Base-by-base conservation (phyloP, 2,888 invertebrate genomes). In the Carpatolechia fugitivella region DNA sequence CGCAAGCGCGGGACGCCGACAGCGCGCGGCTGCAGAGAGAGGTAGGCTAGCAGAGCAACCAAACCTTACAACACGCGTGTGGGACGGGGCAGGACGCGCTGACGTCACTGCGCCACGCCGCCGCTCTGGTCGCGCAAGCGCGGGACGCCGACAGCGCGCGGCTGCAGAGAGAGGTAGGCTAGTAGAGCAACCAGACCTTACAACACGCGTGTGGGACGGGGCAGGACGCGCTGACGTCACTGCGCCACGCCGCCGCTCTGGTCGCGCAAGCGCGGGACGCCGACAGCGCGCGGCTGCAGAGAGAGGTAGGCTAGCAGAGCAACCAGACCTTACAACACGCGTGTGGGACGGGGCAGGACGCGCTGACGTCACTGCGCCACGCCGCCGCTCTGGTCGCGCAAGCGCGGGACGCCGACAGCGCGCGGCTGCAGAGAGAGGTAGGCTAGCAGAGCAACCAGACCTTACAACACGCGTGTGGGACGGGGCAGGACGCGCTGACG, bases 251-350 rank as follows among this genome's bases (percentile, higher is more conserved):
- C 72, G 88, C 93, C n/a, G 91, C 91, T 1, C 76, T 93, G 1
- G 92, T 94, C 36, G 86, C 91, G 14, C 93, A 94, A 65, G 92
- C 93, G 38, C 83, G 93, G 56, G 93, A 94, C 80, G 90, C 92
- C 1, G 86, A 91, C 69, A 69, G 65, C 0, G 84, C 83, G 0
- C 60, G 77, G 2, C 79, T 91, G 20, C 76, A 74, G 3, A 64
- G 82, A 55, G 87, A 91, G 79, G 88, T 88, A n/a, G 3, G 56
- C 59, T 4, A 3, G 6, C 24, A 35, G 3, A 24, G n/a, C n/a
- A n/a, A n/a, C n/a, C n/a, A n/a, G n/a, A n/a, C n/a, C n/a, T n/a
- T n/a, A n/a, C n/a, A n/a, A n/a, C n/a, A n/a, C n/a, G n/a, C n/a
- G n/a, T n/a, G 91, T 44, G 92, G 92, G 16, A 87, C 92, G 11